Base-by-base conservation (phyloP, 2,113 vertebrate genomes). In the Gallinago undulata region DNA sequence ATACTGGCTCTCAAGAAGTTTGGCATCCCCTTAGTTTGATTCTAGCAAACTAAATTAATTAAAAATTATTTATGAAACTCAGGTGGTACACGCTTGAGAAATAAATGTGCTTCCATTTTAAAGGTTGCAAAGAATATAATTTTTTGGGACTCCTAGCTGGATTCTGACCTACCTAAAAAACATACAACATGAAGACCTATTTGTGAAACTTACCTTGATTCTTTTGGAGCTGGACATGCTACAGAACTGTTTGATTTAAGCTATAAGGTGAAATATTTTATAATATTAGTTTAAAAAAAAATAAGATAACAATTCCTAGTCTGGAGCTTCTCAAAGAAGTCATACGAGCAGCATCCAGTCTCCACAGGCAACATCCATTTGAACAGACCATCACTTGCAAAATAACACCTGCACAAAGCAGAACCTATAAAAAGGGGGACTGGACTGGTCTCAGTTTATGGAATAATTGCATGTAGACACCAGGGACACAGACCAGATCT, bases 401-500 rank as follows among this genome's bases (percentile, higher is more conserved):
- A 31, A 22, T 33, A 63, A 72, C n/a, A 39, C 23, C 33, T 45
- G 27, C 23, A 43, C 5, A 55, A 62, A 16, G n/a, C 3, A 18
- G 30, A 76, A 84, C 6, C 10, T 63, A 8, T 27, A n/a, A 27
- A 62, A 67, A 60, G 33, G 3, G 13, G 10, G 13, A 60, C 22
- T 17, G 51, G 39, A 10, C 9, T 37, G 28, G 12, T 41, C 48
- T 60, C 28, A 41, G 12, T 31, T 77, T 27, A 56, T 28, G 24
- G 9, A 41, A 33, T 10, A 25, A 8, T n/a, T 91, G 35, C 6
- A 19, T 60, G 16, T n/a, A 60, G 68, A 60, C 9, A 37, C 10
- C 0, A 1, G n/a, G 6, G 19, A 41, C 33, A 63, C 4, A 45
- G 28, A 80, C 4, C 21, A 14, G 31, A 80, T 14, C 22, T 4